phyloP scores from a whole-genome alignment of 2,797 vertebrate genomes.

The Glyptemys insculpta region DNA sequence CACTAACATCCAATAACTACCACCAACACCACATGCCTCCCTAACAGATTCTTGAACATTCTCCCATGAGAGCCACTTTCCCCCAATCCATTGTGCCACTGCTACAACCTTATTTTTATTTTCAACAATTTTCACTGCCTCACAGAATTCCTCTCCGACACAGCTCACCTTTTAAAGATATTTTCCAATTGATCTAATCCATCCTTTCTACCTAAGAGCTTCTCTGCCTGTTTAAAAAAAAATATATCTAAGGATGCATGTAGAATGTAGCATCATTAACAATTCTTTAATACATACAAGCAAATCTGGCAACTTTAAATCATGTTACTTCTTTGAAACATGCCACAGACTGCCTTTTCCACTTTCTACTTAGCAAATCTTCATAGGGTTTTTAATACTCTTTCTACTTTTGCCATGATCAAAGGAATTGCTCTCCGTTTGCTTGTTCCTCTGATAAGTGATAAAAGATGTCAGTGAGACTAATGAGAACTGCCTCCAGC shows the following conservation, averaged over 20 bases:
- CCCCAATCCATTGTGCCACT: neutral
- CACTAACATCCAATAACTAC: slow-evolving; percentile 53
- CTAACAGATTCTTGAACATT: slow-evolving; percentile 47
- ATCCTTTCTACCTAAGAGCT: slow-evolving; percentile 21
- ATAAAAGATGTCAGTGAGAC: slow-evolving; percentile 84
- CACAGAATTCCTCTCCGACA: slow-evolving; percentile 47
- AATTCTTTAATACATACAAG: slow-evolving; percentile 79
- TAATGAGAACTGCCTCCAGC: slow-evolving; percentile 80
- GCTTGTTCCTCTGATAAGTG: slow-evolving; percentile 87
- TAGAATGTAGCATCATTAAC: slow-evolving; percentile 65
- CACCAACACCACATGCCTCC: slow-evolving; percentile 51
- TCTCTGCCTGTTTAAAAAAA: neutral
- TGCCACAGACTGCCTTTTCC: slow-evolving; percentile 75
- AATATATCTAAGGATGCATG: slow-evolving; percentile 22
- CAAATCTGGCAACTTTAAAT: slow-evolving; percentile 76
- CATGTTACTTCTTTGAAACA: slow-evolving; percentile 80
- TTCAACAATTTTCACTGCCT: slow-evolving; percentile 54
- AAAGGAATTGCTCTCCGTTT: slow-evolving; percentile 83
- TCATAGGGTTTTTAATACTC: slow-evolving; percentile 82
- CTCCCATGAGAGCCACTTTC: slow-evolving; percentile 16
- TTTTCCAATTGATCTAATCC: slow-evolving; percentile 57
- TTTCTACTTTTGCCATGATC: slow-evolving; percentile 85
- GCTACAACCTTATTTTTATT: slow-evolving; percentile 57
- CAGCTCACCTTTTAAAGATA: slow-evolving; percentile 57
- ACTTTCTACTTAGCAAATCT: slow-evolving; percentile 80